A percentile compares a stretch with the other conserved stretches of the same genome.
Evolutionary conservation across 1,140 invertebrate genomes (phyloP).

Genomic region (Cherax destructor): DNA sequence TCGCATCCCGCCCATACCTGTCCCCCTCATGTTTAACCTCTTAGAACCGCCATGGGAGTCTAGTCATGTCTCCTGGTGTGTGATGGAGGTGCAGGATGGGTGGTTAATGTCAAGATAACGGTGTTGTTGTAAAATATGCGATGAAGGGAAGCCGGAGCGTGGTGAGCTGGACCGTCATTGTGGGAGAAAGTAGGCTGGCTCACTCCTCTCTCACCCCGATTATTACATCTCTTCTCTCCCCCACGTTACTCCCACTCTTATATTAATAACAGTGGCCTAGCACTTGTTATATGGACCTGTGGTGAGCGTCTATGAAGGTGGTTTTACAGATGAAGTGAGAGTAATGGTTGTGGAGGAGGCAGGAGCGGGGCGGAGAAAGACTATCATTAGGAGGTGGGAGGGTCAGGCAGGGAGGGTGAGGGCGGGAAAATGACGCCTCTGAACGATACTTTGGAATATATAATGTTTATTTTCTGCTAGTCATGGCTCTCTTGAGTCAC

Average conservation of each 20-base stretch:
- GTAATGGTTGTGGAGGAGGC: background rate
- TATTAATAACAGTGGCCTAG: no score
- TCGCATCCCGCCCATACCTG: background rate
- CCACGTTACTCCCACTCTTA: no score
- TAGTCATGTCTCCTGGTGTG: background rate
- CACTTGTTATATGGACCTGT: no score
- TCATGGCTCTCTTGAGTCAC: no score
- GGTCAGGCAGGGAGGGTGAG: constrained; percentile 59
- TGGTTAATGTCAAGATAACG: background rate
- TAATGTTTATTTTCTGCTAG: constrained; percentile 5
- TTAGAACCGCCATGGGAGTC: background rate
- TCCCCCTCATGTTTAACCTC: no score
- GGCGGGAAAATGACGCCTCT: constrained; percentile 63
- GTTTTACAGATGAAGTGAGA: background rate
- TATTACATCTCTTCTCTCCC: background rate
- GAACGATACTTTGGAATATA: constrained; percentile 26
- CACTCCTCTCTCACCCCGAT: constrained; percentile 40
- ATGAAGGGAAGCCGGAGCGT: background rate
- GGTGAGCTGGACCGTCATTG: constrained; percentile 52
- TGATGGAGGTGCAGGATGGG: no score
- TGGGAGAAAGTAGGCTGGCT: constrained; percentile 67
- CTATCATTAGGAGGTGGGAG: constrained; percentile 68
- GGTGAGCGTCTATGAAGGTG: no score
- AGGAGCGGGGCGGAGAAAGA: constrained; percentile 15
- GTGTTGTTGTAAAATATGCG: background rate